These are phyloP conservation scores for Muscicapa adusta DNA, from an alignment of 2,113 vertebrate genomes.

Conservation along the genomic window DNA sequence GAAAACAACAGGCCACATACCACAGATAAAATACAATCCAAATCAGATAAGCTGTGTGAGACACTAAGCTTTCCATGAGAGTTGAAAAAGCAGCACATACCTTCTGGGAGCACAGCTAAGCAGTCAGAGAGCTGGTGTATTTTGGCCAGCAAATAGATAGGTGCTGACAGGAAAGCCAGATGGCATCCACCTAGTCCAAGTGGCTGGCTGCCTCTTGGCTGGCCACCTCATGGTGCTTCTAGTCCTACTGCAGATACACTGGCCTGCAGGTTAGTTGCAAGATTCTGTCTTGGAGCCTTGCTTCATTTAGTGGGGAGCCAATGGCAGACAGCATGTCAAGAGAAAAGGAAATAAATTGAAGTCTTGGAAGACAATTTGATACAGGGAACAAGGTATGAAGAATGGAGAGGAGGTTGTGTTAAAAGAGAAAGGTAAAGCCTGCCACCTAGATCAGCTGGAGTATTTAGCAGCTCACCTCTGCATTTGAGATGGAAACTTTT, in stretches of 20 bases:
- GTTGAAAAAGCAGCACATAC: fast-evolving
- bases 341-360: background rate
- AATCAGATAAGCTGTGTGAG: background rate
- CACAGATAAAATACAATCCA: background rate
- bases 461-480: background rate
- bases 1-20: background rate
- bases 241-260: background rate
- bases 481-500: background rate
- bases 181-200: background rate
- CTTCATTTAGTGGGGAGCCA: background rate
- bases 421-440: background rate
- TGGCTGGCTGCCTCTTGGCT: background rate
- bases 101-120: background rate
- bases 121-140: background rate
- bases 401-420: background rate
- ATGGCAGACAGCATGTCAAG: fast-evolving
- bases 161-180: background rate
- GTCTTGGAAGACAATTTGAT: background rate
- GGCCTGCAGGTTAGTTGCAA: background rate
- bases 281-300: background rate
- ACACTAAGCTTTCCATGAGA: background rate
- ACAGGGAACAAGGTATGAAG: background rate
- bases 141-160: background rate
- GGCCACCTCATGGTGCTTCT: background rate
- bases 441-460: background rate